A percentile compares a stretch with the other conserved stretches of the same genome.
Conservation (phyloP, 2,113 vertebrate genomes). For the Cygnus atratus region DNA sequence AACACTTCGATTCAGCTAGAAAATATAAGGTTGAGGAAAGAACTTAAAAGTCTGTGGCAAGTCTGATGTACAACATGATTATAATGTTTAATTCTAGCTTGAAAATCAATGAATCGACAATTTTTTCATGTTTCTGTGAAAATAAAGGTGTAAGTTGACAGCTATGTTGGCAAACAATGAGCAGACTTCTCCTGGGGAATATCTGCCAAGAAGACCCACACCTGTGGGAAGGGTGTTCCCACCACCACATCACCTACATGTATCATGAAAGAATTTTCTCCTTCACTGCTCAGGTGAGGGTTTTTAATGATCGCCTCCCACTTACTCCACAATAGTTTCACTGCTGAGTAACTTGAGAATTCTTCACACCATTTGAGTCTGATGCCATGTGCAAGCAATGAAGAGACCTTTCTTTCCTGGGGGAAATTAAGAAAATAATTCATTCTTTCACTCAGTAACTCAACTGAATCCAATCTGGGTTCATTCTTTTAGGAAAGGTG, state of each 20-base stretch:
- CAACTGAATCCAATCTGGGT: constrained; percentile 13
- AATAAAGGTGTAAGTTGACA: neutral
- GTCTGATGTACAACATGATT: neutral
- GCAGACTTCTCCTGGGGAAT: neutral
- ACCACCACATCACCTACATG: neutral
- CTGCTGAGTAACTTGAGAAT: neutral
- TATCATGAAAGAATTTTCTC: neutral
- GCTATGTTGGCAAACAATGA: neutral
- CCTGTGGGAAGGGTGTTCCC: neutral
- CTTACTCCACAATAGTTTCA: constrained; percentile 4
- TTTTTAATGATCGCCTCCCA: neutral
- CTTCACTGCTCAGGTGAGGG: neutral
- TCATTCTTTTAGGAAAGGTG: constrained; percentile 23
- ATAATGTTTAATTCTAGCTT: neutral
- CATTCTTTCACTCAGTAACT: constrained; percentile 28
- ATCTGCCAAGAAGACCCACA: neutral
- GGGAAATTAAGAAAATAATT: constrained; percentile 59
- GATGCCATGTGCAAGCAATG: neutral
- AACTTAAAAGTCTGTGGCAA: neutral
- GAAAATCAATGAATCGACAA: neutral
- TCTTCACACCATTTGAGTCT: constrained; percentile 29
- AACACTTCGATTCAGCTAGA: neutral
- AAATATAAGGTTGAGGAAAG: neutral
- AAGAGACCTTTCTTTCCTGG: constrained; percentile 26
- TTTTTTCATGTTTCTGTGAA: neutral